phyloP scores from a whole-genome alignment of 2,888 invertebrate genomes.

The Lordiphosa fenestrarum region DNA sequence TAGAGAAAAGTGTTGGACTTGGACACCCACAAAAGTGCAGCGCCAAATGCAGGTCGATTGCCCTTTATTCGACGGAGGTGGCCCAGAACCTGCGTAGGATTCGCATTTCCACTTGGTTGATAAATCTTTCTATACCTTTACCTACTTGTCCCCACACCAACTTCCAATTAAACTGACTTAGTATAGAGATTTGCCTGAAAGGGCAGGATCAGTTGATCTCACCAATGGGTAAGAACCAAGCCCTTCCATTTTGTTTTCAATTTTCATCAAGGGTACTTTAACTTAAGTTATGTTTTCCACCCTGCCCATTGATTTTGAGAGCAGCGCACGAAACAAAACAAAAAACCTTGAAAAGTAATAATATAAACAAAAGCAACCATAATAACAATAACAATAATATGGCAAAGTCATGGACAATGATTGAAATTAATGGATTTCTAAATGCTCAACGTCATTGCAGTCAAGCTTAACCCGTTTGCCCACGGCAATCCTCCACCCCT shows the following conservation, averaged over 20 bases:
- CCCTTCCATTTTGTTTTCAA: too few species aligned
- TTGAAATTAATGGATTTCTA: constrained; percentile 79
- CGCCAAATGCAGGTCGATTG: constrained; percentile 33
- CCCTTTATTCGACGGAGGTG: not conserved
- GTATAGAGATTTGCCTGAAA: too few species aligned
- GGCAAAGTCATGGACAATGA: constrained; percentile 77
- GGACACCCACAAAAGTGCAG: constrained; percentile 30
- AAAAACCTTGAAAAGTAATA: not conserved
- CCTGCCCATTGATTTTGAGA: constrained; percentile 4
- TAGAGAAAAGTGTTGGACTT: constrained; percentile 51
- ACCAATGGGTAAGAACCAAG: too few species aligned
- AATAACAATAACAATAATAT: constrained; percentile 46
- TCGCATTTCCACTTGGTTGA: too few species aligned
- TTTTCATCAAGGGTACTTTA: too few species aligned
- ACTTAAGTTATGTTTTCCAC: not conserved
- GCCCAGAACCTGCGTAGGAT: too few species aligned
- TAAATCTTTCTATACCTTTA: too few species aligned
- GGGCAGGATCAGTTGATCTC: too few species aligned
- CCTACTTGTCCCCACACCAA: too few species aligned
- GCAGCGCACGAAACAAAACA: constrained; percentile 17
- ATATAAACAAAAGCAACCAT: constrained; percentile 16
- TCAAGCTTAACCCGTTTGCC: constrained; percentile 26
- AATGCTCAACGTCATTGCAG: constrained; percentile 64
- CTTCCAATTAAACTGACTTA: too few species aligned
- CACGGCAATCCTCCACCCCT: constrained; percentile 1